Conservation (phyloP, 2,113 vertebrate species). For the Copsychus sechellarum region DNA sequence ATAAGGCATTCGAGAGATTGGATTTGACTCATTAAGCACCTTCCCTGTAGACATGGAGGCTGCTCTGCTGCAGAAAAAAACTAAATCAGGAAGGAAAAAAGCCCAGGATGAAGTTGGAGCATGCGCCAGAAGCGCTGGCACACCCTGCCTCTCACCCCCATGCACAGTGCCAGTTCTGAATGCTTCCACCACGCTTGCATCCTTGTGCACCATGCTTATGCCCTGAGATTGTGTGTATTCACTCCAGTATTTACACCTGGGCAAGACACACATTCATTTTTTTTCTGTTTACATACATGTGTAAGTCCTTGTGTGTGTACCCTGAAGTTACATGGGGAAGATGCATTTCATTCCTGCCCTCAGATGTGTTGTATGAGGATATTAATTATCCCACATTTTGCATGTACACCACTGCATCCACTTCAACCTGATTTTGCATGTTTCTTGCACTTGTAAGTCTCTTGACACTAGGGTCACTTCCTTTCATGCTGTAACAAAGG, state of each 20-base stretch:
- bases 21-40: slow-evolving; percentile 60
- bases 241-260: neutral
- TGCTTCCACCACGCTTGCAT: rapidly evolving
- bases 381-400: neutral
- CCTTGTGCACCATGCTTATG: rapidly evolving
- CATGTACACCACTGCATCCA: rapidly evolving
- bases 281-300: rapidly evolving
- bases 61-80: neutral
- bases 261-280: neutral
- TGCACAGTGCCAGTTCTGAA: rapidly evolving
- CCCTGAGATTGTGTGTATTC: neutral
- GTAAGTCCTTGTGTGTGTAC: rapidly evolving
- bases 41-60: slow-evolving; percentile 44
- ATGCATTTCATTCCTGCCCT: neutral
- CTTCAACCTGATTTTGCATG: neutral
- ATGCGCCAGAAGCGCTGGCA: neutral
- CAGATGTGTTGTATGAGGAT: neutral
- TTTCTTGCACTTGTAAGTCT: neutral
- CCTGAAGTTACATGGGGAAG: neutral
- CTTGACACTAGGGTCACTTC: neutral
- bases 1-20: slow-evolving; percentile 69
- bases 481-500: neutral
- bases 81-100: neutral
- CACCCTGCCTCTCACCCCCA: rapidly evolving
- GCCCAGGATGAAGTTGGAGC: neutral